Percentiles rank a stretch among this genome's conserved stretches.
Conservation (phyloP, 2,113 vertebrate species). For the Onychostruthus taczanowskii region DNA sequence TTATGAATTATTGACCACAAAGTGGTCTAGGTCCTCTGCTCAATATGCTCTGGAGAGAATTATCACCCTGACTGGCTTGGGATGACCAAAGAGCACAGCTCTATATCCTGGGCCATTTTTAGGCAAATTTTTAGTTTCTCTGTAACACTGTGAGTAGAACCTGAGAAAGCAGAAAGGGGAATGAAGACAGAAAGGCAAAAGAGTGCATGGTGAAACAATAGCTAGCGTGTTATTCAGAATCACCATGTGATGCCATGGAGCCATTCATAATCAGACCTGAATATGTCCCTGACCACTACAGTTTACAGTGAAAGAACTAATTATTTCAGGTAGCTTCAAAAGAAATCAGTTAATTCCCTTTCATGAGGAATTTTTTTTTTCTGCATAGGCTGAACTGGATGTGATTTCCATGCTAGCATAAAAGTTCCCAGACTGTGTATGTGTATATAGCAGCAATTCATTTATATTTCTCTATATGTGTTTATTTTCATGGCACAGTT, state of each 20-base stretch:
- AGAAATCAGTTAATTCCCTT: not conserved
- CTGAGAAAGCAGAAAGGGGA: not conserved
- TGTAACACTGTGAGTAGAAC: not conserved
- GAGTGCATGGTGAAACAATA: not conserved
- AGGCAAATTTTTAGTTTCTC: not conserved
- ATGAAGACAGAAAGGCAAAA: not conserved
- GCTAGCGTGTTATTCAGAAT: not conserved
- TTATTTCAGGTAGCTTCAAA: not conserved
- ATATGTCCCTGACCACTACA: not conserved
- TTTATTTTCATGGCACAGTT: not conserved
- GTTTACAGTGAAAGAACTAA: not conserved
- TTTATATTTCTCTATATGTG: not conserved
- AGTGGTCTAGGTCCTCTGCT: not conserved
- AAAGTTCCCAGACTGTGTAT: not conserved
- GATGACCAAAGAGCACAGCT: not conserved
- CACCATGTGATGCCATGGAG: not conserved
- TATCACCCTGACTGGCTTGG: not conserved
- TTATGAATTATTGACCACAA: not conserved
- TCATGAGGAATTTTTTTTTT: not conserved
- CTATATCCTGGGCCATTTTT: not conserved
- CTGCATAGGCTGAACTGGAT: not conserved
- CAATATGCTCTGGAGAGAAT: not conserved
- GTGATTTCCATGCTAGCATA: not conserved
- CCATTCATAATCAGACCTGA: not conserved
- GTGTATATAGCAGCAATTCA: not conserved